These are phyloP conservation scores for Hyperoplus lanceolatus DNA, from an alignment of 2,797 vertebrate species.

Conservation along the genomic window DNA sequence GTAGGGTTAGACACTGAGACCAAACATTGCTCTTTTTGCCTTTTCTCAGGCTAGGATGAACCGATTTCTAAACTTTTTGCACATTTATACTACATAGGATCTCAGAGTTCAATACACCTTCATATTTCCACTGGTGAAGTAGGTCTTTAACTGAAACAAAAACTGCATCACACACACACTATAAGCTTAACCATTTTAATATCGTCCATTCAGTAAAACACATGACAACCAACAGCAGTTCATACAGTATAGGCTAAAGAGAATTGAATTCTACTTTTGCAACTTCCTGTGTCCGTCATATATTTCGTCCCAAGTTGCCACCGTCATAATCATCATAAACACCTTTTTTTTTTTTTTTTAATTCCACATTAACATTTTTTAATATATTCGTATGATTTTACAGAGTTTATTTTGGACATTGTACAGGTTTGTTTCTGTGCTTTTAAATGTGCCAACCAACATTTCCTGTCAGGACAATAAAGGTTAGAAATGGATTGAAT, in stretches of 20 bases:
- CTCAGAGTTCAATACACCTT: too few species aligned
- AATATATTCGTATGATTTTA: slow-evolving; percentile 36
- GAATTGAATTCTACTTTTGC: slow-evolving; percentile 29
- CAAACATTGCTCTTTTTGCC: too few species aligned
- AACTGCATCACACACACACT: slow-evolving; percentile 6
- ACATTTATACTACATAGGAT: too few species aligned
- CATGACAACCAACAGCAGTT: slow-evolving; percentile 67
- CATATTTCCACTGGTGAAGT: too few species aligned
- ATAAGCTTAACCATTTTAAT: slow-evolving; percentile 69
- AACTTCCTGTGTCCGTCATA: slow-evolving; percentile 55
- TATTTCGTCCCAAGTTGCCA: slow-evolving; percentile 55
- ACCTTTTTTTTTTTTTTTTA: slow-evolving; percentile 15
- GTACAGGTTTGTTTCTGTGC: slow-evolving; percentile 35
- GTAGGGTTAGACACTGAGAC: too few species aligned
- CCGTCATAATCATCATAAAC: slow-evolving; percentile 7
- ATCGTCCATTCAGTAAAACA: slow-evolving; percentile 67
- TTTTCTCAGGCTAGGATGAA: too few species aligned
- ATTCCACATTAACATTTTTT: slow-evolving; percentile 35
- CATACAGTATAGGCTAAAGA: slow-evolving; percentile 67
- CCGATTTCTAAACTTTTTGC: too few species aligned
- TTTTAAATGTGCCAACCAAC: slow-evolving; percentile 53
- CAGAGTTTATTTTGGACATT: slow-evolving; percentile 50
- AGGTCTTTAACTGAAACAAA: slow-evolving; percentile 15
- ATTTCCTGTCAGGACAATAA: slow-evolving; percentile 57
- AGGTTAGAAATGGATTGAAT: slow-evolving; percentile 48